Conservation (phyloP, 2,888 invertebrate species). For the Yponomeuta sedellus region DNA sequence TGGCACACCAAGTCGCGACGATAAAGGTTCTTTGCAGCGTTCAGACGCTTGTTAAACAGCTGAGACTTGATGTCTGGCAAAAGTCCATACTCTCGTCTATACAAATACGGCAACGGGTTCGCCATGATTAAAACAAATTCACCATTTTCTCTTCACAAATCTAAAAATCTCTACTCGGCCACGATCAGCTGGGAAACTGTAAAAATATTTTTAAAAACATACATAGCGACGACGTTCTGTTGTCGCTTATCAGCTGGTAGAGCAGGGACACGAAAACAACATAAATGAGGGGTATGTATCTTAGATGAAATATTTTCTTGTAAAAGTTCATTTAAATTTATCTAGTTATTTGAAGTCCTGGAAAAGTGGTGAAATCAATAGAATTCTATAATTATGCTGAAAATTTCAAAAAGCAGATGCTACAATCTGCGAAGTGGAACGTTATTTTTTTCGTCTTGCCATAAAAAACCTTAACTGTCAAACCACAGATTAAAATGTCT, state of each 20-base stretch:
- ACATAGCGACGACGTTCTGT: constrained; percentile 39
- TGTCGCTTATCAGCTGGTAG: constrained; percentile 17
- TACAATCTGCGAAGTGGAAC: background rate
- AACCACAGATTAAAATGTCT: background rate
- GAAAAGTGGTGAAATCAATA: background rate
- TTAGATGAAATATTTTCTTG: background rate
- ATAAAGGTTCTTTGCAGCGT: constrained; percentile 84
- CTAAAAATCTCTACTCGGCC: constrained; percentile 36
- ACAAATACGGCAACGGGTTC: constrained; percentile 78
- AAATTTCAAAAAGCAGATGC: too few relatives aligned
- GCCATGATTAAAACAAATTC: constrained; percentile 43
- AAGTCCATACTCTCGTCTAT: constrained; percentile 78
- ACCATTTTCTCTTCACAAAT: constrained; percentile 29
- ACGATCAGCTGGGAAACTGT: constrained; percentile 62
- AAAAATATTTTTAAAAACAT: constrained; percentile 34
- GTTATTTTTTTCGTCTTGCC: background rate
- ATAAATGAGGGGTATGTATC: too few relatives aligned
- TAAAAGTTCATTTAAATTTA: background rate
- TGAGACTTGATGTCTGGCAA: constrained; percentile 75
- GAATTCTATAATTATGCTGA: background rate
- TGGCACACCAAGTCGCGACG: constrained; percentile 91
- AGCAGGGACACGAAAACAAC: background rate
- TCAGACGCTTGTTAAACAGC: constrained; percentile 78
- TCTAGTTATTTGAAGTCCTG: background rate
- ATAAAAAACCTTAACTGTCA: background rate